Evolutionary conservation across 1,140 invertebrate species (phyloP).

Genomic region (Tribolium madens): DNA sequence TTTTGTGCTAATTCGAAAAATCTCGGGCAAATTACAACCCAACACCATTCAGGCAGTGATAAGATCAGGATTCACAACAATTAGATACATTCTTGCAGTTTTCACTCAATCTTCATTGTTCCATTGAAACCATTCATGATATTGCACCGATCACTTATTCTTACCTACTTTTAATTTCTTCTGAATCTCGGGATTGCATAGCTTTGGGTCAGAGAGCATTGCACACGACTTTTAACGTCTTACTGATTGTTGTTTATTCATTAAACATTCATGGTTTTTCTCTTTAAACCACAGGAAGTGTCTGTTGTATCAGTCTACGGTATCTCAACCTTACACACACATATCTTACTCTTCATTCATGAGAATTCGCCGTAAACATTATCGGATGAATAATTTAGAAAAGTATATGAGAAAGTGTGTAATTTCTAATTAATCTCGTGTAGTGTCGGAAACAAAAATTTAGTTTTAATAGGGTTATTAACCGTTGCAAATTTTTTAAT

Average conservation of each 20-base stretch:
- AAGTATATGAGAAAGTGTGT: constrained; percentile 19
- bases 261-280: neutral
- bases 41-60: neutral
- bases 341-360: neutral
- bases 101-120: neutral
- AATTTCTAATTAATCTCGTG: constrained; percentile 23
- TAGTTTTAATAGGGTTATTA: constrained; percentile 29
- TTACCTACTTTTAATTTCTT: neutral
- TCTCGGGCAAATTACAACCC: no score
- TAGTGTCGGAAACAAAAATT: constrained; percentile 25
- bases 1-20: neutral
- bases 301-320: constrained; percentile 2
- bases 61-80: neutral
- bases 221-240: no score
- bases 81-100: neutral
- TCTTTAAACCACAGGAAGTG: neutral
- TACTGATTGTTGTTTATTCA: neutral
- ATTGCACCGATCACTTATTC: neutral
- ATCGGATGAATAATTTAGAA: constrained; percentile 2
- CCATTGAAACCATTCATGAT: neutral
- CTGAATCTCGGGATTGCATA: no score
- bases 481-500: neutral
- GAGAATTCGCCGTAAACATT: neutral
- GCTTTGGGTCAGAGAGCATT: no score
- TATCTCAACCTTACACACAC: constrained; percentile 4